These are phyloP conservation scores for Leucania comma DNA, from an alignment of 2,888 invertebrate genomes.

Conservation along the genomic window DNA sequence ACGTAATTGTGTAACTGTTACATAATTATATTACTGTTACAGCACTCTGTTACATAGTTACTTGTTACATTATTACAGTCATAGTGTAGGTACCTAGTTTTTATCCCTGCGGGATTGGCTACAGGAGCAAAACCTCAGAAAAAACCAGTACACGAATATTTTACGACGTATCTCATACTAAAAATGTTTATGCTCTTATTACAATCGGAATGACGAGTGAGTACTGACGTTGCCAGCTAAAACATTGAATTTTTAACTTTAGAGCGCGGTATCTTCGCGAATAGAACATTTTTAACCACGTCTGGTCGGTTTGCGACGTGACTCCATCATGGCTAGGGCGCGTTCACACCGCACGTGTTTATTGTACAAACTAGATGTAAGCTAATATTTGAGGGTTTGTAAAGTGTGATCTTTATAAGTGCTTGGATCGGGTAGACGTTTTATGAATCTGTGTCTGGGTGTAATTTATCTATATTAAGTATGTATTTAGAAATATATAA, in stretches of 20 bases:
- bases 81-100: neutral
- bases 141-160: constrained; percentile 29
- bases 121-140: neutral
- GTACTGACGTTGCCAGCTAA: constrained; percentile 57
- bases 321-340: constrained; percentile 71
- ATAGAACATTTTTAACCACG: constrained; percentile 78
- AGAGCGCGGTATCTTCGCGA: constrained; percentile 70
- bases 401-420: constrained; percentile 31
- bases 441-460: too few species aligned
- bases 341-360: constrained; percentile 61
- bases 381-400: constrained; percentile 39
- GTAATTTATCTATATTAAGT: too few species aligned
- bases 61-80: too few species aligned
- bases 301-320: constrained; percentile 77
- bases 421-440: constrained; percentile 5
- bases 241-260: constrained; percentile 83
- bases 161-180: constrained; percentile 54
- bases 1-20: too few species aligned
- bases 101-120: neutral
- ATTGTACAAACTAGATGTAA: constrained; percentile 51
- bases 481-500: too few species aligned
- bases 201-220: constrained; percentile 65
- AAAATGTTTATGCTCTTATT: constrained; percentile 65
- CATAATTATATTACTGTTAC: too few species aligned
- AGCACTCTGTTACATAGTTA: too few species aligned